Base-by-base conservation (phyloP, 2,888 invertebrate species). In the Hyalella azteca region DNA sequence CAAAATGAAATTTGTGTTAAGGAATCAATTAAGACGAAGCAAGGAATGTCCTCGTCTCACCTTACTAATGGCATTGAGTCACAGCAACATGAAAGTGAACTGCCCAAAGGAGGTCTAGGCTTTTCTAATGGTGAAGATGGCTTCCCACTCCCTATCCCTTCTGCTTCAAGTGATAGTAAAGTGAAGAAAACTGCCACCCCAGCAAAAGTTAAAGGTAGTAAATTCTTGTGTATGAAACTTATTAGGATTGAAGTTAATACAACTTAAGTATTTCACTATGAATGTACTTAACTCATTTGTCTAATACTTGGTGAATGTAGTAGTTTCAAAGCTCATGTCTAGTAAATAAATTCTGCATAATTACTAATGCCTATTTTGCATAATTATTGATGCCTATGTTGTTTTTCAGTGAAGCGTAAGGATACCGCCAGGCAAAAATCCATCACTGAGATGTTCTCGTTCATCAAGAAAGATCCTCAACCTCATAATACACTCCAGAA, bases 401-500 rank as follows among this genome's bases (percentile, higher is more conserved):
- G n/a, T 36, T 7, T 66, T 66, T 66, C 66, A 66, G 66, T 32
- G 2, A 66, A 66, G 66, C 19, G 15, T 13, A 66, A 32, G 36
- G 66, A 32, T 19, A 66, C 32, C 66, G 5, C n/a, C 36, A 66
- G 19, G 36, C 66, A 66, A 66, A 66, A 66, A 36, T 66, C 66
- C 2, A 66, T 66, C 7, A 11, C 29, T 5, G 66, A 66, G 36
- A 66, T 66, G 66, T 66, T 66, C 29, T 66, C 66, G 29, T 36
- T 29, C 13, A 36, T 36, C 11, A 66, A 36, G 39, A 66, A 36
- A 36, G 36, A 1, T 1, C n/a, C n/a, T n/a, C n/a, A n/a, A n/a
- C n/a, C n/a, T n/a, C n/a, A n/a, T n/a, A n/a, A n/a, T n/a, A n/a
- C n/a, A n/a, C n/a, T n/a, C n/a, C n/a, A n/a, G n/a, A n/a, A n/a